Base-by-base conservation (phyloP, 2,888 invertebrate genomes). In the Phengaris arion region DNA sequence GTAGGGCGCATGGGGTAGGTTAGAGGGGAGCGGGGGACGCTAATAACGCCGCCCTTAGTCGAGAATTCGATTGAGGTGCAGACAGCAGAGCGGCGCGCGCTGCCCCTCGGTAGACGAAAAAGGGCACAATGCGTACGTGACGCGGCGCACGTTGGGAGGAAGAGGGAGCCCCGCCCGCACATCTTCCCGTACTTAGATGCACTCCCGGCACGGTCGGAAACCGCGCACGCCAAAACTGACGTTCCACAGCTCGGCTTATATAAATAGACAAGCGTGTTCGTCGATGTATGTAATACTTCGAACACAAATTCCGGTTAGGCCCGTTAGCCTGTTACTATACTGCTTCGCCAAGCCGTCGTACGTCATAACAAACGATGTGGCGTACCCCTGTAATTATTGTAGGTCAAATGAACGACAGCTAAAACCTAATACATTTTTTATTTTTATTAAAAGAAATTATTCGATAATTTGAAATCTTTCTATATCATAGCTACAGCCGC, bases 31-130 rank as follows among this genome's bases (percentile, higher is more conserved):
- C 85, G 86, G 85, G 81, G 81, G 80, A 81, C 81, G 85, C 86
- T 89, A 88, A 90, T 91, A 90, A 90, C 88, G 90, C 88, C 89
- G 85, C 89, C 89, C 90, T 91, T 87, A 84, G 85, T 80, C 83
- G 85, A 80, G 82, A 79, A 89, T 86, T 88, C 89, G 88, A 89
- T 89, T 86, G 84, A 86, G 85, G 85, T 83, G 81, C 79, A 83
- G 80, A 83, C 68, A 12, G 54, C 74, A 74, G 68, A 74, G 84
- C 81, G 82, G 84, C 90, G 89, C 89, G 91, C 90, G 87, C 89
- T 86, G 86, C 86, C 86, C 85, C 85, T 83, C 83, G 75, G 76
- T 79, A 78, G 78, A 85, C 87, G 86, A 81, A 83, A 86, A 87
- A 88, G 89, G 88, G 80, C 79, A 86, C 84, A 83, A 82, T 85